Conservation (phyloP, 2,113 vertebrate genomes). For the Tamias sibiricus region DNA sequence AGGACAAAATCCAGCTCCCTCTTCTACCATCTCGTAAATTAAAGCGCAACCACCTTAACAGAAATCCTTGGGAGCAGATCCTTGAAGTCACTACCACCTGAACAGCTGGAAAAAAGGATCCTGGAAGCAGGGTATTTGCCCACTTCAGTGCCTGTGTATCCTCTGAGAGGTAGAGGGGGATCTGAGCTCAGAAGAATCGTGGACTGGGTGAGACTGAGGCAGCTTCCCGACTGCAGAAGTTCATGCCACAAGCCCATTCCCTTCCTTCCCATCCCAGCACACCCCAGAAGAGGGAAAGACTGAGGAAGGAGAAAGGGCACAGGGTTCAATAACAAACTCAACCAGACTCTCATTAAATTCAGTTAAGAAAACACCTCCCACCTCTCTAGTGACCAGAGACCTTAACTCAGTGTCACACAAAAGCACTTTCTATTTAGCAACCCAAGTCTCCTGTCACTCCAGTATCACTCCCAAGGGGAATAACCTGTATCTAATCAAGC, state of each 20-base stretch:
- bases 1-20: not conserved
- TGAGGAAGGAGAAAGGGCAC: not conserved
- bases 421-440: slow-evolving; percentile 16
- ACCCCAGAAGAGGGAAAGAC: not conserved
- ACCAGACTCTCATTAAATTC: not conserved
- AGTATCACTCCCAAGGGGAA: not conserved
- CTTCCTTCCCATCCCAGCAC: not conserved
- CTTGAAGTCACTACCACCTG: not conserved
- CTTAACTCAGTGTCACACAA: not conserved
- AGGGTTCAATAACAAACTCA: not conserved
- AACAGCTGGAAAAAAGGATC: not conserved
- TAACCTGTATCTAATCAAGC: not conserved
- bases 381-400: not conserved
- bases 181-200: not conserved
- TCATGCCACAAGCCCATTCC: not conserved
- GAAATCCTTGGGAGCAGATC: not conserved
- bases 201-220: not conserved
- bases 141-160: not conserved
- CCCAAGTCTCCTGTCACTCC: not conserved
- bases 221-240: not conserved
- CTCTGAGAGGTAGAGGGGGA: not conserved
- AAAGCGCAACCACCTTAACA: not conserved
- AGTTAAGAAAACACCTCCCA: not conserved
- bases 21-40: not conserved
- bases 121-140: not conserved